A percentile compares a stretch with the other conserved stretches of the same genome.
These are phyloP conservation scores for Andrena haemorrhoa DNA, from an alignment of 2,888 invertebrate genomes.

Conservation along the genomic window DNA sequence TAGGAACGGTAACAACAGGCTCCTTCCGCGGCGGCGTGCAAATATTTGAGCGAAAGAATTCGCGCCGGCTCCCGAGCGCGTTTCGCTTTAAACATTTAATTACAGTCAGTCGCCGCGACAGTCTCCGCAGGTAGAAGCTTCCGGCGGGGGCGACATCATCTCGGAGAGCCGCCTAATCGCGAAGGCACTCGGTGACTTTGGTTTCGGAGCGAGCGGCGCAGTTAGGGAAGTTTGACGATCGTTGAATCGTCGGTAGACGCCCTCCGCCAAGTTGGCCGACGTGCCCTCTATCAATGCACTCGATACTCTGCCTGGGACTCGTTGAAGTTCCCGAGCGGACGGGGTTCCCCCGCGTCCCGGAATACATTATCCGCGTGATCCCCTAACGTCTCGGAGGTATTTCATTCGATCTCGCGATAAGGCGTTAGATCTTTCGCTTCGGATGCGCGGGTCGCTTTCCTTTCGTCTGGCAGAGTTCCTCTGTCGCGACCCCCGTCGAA, in stretches of 20 bases:
- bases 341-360: background rate
- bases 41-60: slow-evolving; percentile 69
- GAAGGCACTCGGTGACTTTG: slow-evolving; percentile 26
- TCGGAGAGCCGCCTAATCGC: no score
- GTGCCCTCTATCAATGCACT: background rate
- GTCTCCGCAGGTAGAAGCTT: slow-evolving; percentile 16
- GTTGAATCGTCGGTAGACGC: slow-evolving; percentile 59
- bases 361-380: background rate
- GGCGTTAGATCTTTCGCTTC: background rate
- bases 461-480: background rate
- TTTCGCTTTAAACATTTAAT: slow-evolving; percentile 71
- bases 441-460: background rate
- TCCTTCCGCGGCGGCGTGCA: slow-evolving; percentile 50
- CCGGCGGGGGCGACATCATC: background rate
- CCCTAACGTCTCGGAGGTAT: background rate
- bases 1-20: slow-evolving; percentile 17
- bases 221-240: slow-evolving; percentile 59
- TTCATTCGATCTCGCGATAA: background rate
- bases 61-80: slow-evolving; percentile 2
- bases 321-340: slow-evolving; percentile 8
- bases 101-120: slow-evolving; percentile 54
- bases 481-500: background rate
- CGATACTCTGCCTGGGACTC: background rate
- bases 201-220: slow-evolving; percentile 38
- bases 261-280: slow-evolving; percentile 33